Evolutionary conservation across 2,113 vertebrate species (phyloP), one percentile per base, ranked within the genome.

Genomic region (Poeciliopsis turrubarensis): DNA sequence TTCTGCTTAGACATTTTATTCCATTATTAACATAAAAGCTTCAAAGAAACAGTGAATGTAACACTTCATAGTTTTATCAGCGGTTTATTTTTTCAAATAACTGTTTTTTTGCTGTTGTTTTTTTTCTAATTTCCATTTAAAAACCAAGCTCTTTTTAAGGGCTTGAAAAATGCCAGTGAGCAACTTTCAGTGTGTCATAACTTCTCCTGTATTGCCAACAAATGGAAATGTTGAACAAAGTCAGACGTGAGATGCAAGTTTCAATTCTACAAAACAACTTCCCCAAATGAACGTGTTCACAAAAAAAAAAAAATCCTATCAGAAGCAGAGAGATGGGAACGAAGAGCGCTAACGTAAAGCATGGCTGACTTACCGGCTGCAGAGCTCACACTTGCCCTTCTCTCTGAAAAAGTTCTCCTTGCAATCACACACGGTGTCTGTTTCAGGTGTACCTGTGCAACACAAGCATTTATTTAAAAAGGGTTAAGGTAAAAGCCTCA

Each of bases 371-470:
- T 84, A 95, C 94, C 37, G 68, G 17, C 32, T 77, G 73, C 93
- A 94, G 11, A 0, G 79, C 65, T 74, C 25, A 77, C 94, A 94
- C 41, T 37, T 81, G 1, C 4, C n/a, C 0, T 68, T 75, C 32
- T 61, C 72, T 68, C 5, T 83, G 77, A 89, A 83, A 89, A 79
- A 86, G 9, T 66, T 44, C 1, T 85, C 57, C 62, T 67, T 70
- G 68, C 93, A 94, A 3, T 11, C 47, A 80, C 94, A 95, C 26
- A 65, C 68, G 3, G 84, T 92, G 83, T 95, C 64, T 0, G 11
- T 32, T 1, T 86, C 37, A 4, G 2, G 0, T 8, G 63, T 68
- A 87, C 94, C 94, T 95, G 82, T 54, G 32, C 14, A 80, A 47
- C 77, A 12, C 10, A 77, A 72, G 41, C 22, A 63, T 29, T 39